Percentiles rank a stretch among this genome's conserved stretches.
These are phyloP conservation scores for Drosophila persimilis DNA, from an alignment of 1,140 invertebrate species.

Conservation along the genomic window DNA sequence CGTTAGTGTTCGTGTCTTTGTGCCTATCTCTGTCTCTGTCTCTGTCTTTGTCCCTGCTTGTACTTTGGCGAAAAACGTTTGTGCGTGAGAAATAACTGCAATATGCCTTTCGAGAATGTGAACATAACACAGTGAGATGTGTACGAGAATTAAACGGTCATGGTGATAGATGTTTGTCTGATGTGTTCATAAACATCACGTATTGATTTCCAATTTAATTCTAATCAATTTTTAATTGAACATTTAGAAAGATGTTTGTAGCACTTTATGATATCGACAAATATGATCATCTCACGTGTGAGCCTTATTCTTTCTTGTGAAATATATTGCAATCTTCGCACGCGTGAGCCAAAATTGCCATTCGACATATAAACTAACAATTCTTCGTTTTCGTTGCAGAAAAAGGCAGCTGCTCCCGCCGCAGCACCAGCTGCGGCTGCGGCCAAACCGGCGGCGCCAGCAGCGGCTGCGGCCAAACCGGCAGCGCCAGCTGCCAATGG, in stretches of 20 bases:
- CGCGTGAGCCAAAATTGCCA: too few relatives aligned
- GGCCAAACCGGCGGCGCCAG: conserved; percentile 27
- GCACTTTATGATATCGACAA: too few relatives aligned
- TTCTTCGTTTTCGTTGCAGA: conserved; percentile 39
- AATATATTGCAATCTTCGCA: conserved; percentile 9
- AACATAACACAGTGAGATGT: too few relatives aligned
- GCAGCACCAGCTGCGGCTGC: conserved; percentile 49
- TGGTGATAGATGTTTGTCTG: too few relatives aligned
- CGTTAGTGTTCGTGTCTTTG: conserved; percentile 42
- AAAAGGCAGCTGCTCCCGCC: conserved; percentile 59
- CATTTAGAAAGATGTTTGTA: too few relatives aligned
- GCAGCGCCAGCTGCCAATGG: conserved; percentile 51
- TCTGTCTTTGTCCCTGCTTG: conserved; percentile 27
- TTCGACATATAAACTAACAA: background rate
- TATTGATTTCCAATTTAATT: too few relatives aligned
- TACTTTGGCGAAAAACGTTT: background rate
- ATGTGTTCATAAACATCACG: too few relatives aligned
- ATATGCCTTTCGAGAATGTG: background rate
- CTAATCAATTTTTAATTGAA: too few relatives aligned
- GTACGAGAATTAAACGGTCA: too few relatives aligned
- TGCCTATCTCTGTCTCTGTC: conserved; percentile 60
- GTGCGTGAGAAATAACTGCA: background rate
- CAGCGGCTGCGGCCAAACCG: conserved; percentile 46
- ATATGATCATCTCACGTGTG: too few relatives aligned
- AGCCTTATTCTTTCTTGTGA: too few relatives aligned